A percentile compares a stretch with the other conserved stretches of the same genome.
phyloP scores from a whole-genome alignment of 2,113 vertebrate genomes.

The Cariama cristata region DNA sequence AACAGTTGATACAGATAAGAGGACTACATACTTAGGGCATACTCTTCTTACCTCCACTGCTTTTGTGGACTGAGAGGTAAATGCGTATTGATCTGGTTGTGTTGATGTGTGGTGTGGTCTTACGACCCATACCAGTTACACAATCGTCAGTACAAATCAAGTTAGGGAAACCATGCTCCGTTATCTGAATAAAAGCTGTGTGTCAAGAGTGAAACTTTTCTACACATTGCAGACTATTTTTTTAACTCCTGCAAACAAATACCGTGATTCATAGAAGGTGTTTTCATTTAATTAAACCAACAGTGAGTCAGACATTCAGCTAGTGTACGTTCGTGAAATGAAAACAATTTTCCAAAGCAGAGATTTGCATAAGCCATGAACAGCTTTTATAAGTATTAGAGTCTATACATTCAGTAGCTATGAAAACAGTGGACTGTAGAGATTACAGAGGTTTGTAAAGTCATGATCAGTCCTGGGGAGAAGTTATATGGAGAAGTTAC shows the following conservation, averaged over 20 bases:
- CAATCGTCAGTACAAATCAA: not conserved
- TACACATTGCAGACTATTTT: not conserved
- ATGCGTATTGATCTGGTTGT: not conserved
- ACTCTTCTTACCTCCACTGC: not conserved
- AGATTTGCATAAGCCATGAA: not conserved
- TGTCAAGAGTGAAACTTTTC: not conserved
- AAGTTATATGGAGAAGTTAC: not conserved
- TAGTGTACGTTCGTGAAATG: not conserved
- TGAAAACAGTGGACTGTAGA: not conserved
- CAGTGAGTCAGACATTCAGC: not conserved
- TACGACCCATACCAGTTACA: fast-evolving
- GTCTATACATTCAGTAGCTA: not conserved
- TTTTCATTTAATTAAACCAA: not conserved
- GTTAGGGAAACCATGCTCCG: not conserved
- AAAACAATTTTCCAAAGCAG: not conserved
- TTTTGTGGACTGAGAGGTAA: not conserved
- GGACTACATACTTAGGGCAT: too few species aligned
- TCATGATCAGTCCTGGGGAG: not conserved
- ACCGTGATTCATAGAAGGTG: not conserved
- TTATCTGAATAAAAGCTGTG: not conserved
- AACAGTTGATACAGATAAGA: not conserved
- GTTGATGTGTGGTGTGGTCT: not conserved
- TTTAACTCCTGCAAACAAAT: not conserved
- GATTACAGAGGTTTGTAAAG: not conserved
- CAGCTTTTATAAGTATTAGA: not conserved